phyloP scores from a whole-genome alignment of 2,797 vertebrate genomes.

The Tarsius wallacei region DNA sequence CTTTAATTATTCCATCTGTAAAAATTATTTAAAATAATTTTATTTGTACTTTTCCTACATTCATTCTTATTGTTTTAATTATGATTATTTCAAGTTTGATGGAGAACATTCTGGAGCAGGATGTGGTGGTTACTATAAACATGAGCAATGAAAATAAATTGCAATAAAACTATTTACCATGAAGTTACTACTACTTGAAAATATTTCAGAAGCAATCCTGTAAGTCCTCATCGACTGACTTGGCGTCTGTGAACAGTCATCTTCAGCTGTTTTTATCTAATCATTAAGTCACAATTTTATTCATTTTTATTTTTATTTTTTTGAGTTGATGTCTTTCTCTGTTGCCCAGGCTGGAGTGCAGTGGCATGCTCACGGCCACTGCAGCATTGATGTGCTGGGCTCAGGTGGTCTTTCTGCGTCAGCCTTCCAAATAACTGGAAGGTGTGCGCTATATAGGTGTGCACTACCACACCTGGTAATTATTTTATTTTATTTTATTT shows the following conservation, averaged over 20 bases:
- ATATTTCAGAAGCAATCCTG: not conserved
- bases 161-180: not conserved
- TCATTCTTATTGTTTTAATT: not conserved
- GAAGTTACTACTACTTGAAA: not conserved
- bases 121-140: not conserved
- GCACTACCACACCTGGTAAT: too few relatives aligned
- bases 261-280: not conserved
- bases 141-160: not conserved
- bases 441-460: too few relatives aligned
- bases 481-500: too few relatives aligned
- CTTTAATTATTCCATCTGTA: not conserved
- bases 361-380: too few relatives aligned
- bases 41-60: not conserved
- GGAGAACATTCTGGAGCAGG: not conserved
- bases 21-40: conserved; percentile 8
- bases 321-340: too few relatives aligned
- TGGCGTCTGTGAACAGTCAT: not conserved
- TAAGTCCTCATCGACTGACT: not conserved
- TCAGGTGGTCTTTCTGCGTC: too few relatives aligned
- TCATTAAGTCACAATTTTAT: not conserved
- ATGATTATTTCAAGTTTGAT: not conserved
- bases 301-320: too few relatives aligned
- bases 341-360: too few relatives aligned
- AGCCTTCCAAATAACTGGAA: too few relatives aligned
- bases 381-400: too few relatives aligned